These are phyloP conservation scores for Synodontis membranacea DNA, from an alignment of 2,113 vertebrate species.

Conservation along the genomic window DNA sequence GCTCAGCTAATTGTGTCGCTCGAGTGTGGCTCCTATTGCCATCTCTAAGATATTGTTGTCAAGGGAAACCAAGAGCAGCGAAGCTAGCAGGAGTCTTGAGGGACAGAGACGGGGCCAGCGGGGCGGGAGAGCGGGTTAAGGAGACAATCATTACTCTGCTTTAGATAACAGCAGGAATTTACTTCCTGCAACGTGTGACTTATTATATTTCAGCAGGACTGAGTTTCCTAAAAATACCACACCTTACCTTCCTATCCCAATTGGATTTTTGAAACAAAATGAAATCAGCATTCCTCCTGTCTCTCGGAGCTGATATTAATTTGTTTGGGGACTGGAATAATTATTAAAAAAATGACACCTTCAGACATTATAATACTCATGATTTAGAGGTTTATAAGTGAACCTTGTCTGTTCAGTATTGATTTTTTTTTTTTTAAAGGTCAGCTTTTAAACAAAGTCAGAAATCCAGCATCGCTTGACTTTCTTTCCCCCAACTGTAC, in stretches of 20 bases:
- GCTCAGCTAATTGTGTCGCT: conserved; percentile 71
- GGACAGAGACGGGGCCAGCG: conserved; percentile 43
- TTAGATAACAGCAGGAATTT: conserved; percentile 34
- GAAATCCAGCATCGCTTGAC: background rate
- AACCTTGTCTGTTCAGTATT: conserved; percentile 9
- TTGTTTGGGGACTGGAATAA: background rate
- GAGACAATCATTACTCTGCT: conserved; percentile 34
- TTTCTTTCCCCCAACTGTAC: background rate
- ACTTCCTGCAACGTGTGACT: conserved; percentile 7
- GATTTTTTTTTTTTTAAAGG: conserved; percentile 24
- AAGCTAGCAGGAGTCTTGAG: conserved; percentile 58
- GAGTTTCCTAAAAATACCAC: conserved; percentile 23
- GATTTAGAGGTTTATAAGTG: background rate
- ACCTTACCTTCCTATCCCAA: background rate
- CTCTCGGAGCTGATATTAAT: background rate
- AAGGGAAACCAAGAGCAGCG: conserved; percentile 63
- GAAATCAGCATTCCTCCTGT: background rate
- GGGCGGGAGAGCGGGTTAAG: conserved; percentile 42
- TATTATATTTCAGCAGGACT: conserved; percentile 22
- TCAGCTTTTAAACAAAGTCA: background rate
- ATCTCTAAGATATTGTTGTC: conserved; percentile 68
- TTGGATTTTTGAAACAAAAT: background rate
- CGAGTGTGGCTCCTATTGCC: conserved; percentile 63
- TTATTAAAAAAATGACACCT: background rate
- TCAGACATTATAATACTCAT: background rate